Evolutionary conservation across 30 jellyfish, hydroid and myxozoan genomes (phyloP).

Genomic region (Turritopsis rubra): DNA sequence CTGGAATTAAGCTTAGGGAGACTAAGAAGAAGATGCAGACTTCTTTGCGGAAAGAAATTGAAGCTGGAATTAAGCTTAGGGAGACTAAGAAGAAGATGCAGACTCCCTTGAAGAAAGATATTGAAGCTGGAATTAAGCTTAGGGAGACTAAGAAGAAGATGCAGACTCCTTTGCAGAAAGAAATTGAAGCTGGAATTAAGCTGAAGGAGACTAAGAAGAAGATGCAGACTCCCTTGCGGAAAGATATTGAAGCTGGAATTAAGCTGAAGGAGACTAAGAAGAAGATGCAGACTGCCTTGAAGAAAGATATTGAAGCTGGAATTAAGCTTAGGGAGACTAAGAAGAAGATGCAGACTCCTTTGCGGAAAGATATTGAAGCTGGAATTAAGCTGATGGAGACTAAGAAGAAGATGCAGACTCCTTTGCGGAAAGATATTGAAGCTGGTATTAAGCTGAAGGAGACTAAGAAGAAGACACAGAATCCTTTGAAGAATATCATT

Average conservation of each 20-base stretch:
- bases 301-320: conserved; percentile 34
- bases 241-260: conserved; percentile 44
- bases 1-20: conserved; percentile 25
- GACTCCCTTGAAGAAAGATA: conserved; percentile 61
- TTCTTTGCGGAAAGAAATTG: conserved; percentile 50
- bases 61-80: conserved; percentile 27
- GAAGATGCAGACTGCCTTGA: conserved; percentile 42
- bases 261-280: conserved; percentile 22
- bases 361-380: conserved; percentile 36
- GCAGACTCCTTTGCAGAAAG: conserved; percentile 50
- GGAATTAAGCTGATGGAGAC: conserved; percentile 35
- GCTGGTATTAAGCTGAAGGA: conserved; percentile 25
- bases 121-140: conserved; percentile 31
- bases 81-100: conserved; percentile 39
- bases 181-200: conserved; percentile 34
- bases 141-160: conserved; percentile 35
- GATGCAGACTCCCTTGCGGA: conserved; percentile 57
- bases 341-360: conserved; percentile 48
- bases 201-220: conserved; percentile 37
- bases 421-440: conserved; percentile 51
- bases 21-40: conserved; percentile 44
- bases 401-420: conserved; percentile 49
- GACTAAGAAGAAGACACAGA: conserved; percentile 31
- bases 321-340: conserved; percentile 29
- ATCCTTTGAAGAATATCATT: conserved; percentile 37